Conservation (phyloP, 30 jellyfish, hydroid and myxozoan species). For the Mastigias papua region DNA sequence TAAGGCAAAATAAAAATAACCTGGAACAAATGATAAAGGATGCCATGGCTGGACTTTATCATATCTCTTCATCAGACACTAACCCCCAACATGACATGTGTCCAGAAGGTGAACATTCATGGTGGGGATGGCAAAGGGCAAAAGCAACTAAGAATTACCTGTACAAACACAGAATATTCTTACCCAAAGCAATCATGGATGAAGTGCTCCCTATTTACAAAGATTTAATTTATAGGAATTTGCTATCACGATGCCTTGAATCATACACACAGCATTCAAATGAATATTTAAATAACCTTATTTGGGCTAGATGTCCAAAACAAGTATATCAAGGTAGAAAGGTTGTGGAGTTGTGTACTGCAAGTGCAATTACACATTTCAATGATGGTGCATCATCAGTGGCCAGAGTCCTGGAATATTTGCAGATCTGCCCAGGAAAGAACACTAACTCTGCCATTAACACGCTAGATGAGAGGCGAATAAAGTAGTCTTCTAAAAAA, state of each 20-base stretch:
- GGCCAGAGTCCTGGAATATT: too few relatives aligned
- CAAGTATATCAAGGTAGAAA: too few relatives aligned
- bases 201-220: conserved; percentile 13
- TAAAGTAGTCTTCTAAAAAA: not conserved
- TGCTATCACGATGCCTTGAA: too few relatives aligned
- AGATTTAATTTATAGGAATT: not conserved
- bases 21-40: too few relatives aligned
- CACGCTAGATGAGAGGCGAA: not conserved
- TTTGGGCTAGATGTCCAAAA: conserved; percentile 43
- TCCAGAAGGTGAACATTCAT: conserved; percentile 50
- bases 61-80: too few relatives aligned
- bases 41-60: too few relatives aligned
- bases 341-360: too few relatives aligned
- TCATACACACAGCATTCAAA: conserved; percentile 35
- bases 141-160: too few relatives aligned
- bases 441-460: not conserved
- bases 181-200: conserved; percentile 9
- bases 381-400: too few relatives aligned
- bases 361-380: too few relatives aligned
- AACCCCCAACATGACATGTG: too few relatives aligned
- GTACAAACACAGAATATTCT: conserved; percentile 12
- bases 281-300: conserved; percentile 14
- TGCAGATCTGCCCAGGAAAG: not conserved
- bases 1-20: too few relatives aligned
- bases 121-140: conserved; percentile 73